phyloP scores from a whole-genome alignment of 2,888 invertebrate species.

The Danaus chrysippus region DNA sequence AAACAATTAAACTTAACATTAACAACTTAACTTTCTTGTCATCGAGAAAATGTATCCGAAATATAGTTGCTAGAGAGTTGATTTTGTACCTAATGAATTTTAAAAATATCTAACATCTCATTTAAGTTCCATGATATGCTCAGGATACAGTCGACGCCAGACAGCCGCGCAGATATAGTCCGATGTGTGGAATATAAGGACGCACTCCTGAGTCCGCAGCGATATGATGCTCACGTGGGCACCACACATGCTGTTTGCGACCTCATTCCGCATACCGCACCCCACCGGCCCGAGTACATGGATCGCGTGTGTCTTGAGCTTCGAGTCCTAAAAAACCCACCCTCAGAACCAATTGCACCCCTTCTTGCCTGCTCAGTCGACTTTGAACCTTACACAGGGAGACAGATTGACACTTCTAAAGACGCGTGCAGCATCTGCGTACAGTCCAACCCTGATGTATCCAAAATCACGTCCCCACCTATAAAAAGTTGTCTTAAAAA shows the following conservation, averaged over 20 bases:
- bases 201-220: conserved; percentile 46
- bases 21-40: no score
- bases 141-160: conserved; percentile 58
- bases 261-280: conserved; percentile 51
- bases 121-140: conserved; percentile 15
- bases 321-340: conserved; percentile 55
- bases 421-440: conserved; percentile 65
- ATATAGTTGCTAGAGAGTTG: conserved; percentile 11
- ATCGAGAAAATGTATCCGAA: no score
- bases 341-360: conserved; percentile 42
- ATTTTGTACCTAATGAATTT: background rate
- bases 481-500: conserved; percentile 73
- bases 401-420: conserved; percentile 53
- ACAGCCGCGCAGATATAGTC: conserved; percentile 71
- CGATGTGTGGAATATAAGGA: conserved; percentile 70
- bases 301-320: conserved; percentile 79
- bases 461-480: conserved; percentile 58
- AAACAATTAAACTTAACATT: no score
- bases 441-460: conserved; percentile 65
- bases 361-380: conserved; percentile 58
- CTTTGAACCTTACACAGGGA: conserved; percentile 57
- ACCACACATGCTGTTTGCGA: conserved; percentile 61
- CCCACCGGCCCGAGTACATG: conserved; percentile 45
- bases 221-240: conserved; percentile 44
- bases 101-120: conserved; percentile 1